Evolutionary conservation across 2,113 vertebrate species (phyloP).

Genomic region (Marmota flaviventris): DNA sequence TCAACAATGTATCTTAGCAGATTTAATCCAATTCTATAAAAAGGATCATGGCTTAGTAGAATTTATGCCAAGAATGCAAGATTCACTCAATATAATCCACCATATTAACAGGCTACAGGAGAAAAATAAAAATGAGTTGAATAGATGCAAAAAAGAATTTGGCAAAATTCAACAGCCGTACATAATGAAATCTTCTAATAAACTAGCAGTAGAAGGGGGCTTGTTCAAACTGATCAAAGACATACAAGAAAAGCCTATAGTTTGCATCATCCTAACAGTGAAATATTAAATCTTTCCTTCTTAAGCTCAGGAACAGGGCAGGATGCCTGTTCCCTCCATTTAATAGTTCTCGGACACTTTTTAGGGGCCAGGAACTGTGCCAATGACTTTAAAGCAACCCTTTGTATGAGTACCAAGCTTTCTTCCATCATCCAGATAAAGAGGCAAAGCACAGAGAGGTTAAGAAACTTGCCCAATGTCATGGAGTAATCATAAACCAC

Average conservation of each 20-base stretch:
- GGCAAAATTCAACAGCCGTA: background rate
- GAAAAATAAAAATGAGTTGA: background rate
- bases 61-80: slow-evolving; percentile 23
- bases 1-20: background rate
- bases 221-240: background rate
- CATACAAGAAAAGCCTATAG: background rate
- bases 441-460: background rate
- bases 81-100: background rate
- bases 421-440: background rate
- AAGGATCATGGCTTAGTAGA: slow-evolving; percentile 11
- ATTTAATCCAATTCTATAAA: slow-evolving; percentile 18
- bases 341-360: background rate
- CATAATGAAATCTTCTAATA: background rate
- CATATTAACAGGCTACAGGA: background rate
- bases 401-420: background rate
- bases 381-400: background rate
- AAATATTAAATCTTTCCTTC: background rate
- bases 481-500: background rate
- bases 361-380: too few relatives aligned
- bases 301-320: background rate
- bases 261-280: background rate
- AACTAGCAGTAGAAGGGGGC: background rate
- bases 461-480: background rate
- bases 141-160: slow-evolving; percentile 16
- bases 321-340: background rate